A percentile compares a stretch with the other conserved stretches of the same genome.
Evolutionary conservation across 1,140 invertebrate genomes (phyloP).

Genomic region (Coptotermes formosanus): DNA sequence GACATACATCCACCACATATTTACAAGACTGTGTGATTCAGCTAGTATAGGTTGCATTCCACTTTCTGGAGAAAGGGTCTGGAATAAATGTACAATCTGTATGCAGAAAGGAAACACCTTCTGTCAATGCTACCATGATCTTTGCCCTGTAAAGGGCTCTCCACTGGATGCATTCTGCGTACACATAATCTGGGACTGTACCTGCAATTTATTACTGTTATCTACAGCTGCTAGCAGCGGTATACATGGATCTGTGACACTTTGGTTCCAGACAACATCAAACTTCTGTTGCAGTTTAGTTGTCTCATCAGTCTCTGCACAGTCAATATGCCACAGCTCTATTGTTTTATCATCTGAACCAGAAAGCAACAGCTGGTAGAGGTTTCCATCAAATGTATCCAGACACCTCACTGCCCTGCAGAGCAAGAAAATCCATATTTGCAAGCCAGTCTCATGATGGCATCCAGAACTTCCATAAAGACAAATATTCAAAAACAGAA

Average conservation of each 20-base stretch:
- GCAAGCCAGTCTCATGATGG: too few relatives aligned
- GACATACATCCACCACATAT: too few relatives aligned
- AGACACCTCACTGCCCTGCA: neutral
- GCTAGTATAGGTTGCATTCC: too few relatives aligned
- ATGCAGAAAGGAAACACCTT: too few relatives aligned
- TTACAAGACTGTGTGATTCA: too few relatives aligned
- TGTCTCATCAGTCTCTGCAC: neutral
- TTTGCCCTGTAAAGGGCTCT: too few relatives aligned
- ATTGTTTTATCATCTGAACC: neutral
- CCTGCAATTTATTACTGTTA: neutral
- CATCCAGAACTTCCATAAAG: too few relatives aligned
- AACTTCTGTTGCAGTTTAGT: neutral
- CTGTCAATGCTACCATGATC: too few relatives aligned
- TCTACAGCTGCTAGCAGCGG: neutral
- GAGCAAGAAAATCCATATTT: neutral
- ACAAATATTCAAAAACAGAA: too few relatives aligned
- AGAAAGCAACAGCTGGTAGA: neutral
- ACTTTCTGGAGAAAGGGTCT: too few relatives aligned
- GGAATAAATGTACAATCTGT: too few relatives aligned
- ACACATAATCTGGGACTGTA: neutral
- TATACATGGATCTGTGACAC: neutral
- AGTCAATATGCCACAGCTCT: neutral
- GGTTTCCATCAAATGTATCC: neutral
- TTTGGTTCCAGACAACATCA: neutral
- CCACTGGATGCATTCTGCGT: too few relatives aligned